These are phyloP conservation scores for Megalonaias nervosa DNA, from an alignment of 1,140 invertebrate genomes.

Conservation along the genomic window DNA sequence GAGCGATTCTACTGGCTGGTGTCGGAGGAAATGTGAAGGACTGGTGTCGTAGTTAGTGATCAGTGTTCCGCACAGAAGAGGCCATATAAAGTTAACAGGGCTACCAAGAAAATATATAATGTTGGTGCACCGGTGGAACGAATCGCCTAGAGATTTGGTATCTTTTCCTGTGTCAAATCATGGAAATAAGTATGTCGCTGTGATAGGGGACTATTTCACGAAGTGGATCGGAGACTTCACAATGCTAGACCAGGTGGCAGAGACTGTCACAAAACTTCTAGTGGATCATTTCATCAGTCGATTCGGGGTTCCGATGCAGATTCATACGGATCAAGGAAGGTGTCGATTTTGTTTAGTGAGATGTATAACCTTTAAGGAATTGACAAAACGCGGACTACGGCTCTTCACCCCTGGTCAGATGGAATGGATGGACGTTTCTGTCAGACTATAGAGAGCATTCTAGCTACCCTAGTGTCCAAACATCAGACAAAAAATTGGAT, in stretches of 20 bases:
- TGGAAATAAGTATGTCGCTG: constrained; percentile 52
- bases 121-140: constrained; percentile 29
- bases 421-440: constrained; percentile 1
- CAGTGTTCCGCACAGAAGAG: neutral
- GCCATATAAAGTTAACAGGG: neutral
- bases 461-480: too few relatives aligned
- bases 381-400: constrained; percentile 22
- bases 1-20: neutral
- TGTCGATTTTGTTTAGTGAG: constrained; percentile 24
- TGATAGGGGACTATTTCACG: too few relatives aligned
- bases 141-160: constrained; percentile 41
- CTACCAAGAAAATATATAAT: neutral
- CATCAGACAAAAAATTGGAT: too few relatives aligned
- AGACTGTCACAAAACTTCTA: constrained; percentile 59
- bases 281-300: constrained; percentile 60
- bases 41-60: neutral
- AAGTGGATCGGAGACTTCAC: constrained; percentile 47
- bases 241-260: constrained; percentile 44
- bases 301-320: constrained; percentile 64
- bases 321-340: constrained; percentile 65
- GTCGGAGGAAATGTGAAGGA: neutral
- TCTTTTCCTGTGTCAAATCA: constrained; percentile 35
- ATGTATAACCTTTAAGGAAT: constrained; percentile 31
- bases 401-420: neutral
- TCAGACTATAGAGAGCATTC: too few relatives aligned